Base-by-base conservation (phyloP, 1,140 invertebrate species). In the Halyomorpha halys region DNA sequence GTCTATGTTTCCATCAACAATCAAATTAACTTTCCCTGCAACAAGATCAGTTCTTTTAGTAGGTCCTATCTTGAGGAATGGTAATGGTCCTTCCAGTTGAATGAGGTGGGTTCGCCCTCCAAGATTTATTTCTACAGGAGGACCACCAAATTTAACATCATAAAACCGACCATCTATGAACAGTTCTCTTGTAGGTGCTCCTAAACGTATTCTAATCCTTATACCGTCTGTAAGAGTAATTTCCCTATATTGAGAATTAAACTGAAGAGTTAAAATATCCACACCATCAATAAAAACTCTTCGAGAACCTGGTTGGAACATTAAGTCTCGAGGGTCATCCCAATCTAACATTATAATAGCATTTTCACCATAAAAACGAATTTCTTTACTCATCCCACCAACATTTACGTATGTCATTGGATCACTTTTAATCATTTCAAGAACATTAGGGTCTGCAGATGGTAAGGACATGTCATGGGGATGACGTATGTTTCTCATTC, bases 81-180 rank as follows among this genome's bases (percentile, higher is more conserved):
- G 96, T 5, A 90, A 82, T 1, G 90, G 89, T 0, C 93, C 93
- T 69, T 90, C 86, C 3, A 98, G 75, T 70, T 88, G 84, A 0
- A 98, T 76, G 27, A 80, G 79, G 64, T 87, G 82, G 49, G 83
- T 77, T 67, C 87, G 84, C 0, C 88, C 89, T 70, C 88, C 84
- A 15, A 98, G 76, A 13, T 89, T 84, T n/a, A 97, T 83, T 16
- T 79, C 79, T 6, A 95, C 83, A 0, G 90, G 85, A 47, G 90
- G 86, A 4, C 93, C 93, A 59, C 93, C 94, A 75, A 98, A 97
- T 68, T 87, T 89, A 71, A 90, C 90, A 71, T 93, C 89, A 70
- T 91, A 94, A 79, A 85, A 89, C 34, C 81, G 78, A 19, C 86
- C 86, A 74, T 97, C 90, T 27, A 98, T 85, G 68, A 87, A 93